These are phyloP conservation scores for Branchellion lobata DNA, from an alignment of 2,888 invertebrate genomes.

Conservation along the genomic window DNA sequence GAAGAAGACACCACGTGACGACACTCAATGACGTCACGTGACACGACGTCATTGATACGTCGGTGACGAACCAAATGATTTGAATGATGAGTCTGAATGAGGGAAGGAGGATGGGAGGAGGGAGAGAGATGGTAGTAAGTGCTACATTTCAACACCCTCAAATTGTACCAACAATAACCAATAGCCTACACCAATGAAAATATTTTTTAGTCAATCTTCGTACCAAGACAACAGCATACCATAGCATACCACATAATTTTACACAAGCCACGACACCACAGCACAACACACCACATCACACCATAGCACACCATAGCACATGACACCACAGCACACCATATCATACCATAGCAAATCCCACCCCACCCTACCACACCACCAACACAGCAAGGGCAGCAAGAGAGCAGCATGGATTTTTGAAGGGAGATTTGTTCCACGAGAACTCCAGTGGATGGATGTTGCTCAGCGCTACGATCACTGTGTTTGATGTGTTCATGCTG, in stretches of 20 bases:
- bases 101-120: not conserved
- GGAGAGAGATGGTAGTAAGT: too few relatives aligned
- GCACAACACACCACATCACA: not conserved
- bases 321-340: not conserved
- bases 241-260: too few relatives aligned
- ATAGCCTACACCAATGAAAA: too few relatives aligned
- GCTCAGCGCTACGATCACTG: not conserved
- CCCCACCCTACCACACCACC: not conserved
- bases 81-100: not conserved
- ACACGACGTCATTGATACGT: not conserved
- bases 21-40: not conserved
- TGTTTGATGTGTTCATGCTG: too few relatives aligned
- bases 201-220: too few relatives aligned
- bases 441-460: conserved; percentile 10
- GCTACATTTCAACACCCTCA: too few relatives aligned
- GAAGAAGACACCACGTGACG: conserved; percentile 7
- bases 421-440: not conserved
- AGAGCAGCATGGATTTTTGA: not conserved
- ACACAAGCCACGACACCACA: too few relatives aligned
- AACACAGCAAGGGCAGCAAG: too few relatives aligned
- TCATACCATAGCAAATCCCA: not conserved
- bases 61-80: not conserved
- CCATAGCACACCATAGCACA: not conserved
- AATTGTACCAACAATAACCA: too few relatives aligned
- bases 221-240: too few relatives aligned